phyloP scores from a whole-genome alignment of 2,797 vertebrate genomes.

The Geotrypetes seraphini region DNA sequence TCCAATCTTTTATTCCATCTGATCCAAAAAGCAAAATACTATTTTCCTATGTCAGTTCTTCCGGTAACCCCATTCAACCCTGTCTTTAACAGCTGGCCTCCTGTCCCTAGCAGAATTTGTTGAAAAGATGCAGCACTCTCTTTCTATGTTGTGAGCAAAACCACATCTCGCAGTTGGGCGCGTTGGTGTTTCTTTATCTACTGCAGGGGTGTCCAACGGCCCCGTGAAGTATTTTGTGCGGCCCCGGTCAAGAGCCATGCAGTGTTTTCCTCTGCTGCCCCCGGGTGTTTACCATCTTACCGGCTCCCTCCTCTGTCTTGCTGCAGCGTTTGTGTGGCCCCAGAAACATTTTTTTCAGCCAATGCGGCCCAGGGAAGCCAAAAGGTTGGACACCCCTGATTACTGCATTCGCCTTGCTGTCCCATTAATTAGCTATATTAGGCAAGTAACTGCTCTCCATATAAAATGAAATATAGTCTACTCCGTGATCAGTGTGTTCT shows the following conservation, averaged over 20 bases:
- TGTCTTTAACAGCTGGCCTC: constrained; percentile 45
- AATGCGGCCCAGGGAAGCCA: too few species aligned
- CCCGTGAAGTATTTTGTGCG: too few species aligned
- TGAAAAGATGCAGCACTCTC: constrained; percentile 46
- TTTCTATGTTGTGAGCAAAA: constrained; percentile 48
- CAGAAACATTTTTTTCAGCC: too few species aligned
- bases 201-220: too few species aligned
- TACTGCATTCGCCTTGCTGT: constrained; percentile 1
- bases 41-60: constrained; percentile 16
- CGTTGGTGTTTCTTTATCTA: constrained; percentile 28
- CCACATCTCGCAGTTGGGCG: constrained; percentile 22
- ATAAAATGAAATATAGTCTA: constrained; percentile 15
- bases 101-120: constrained; percentile 53
- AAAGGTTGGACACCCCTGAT: too few species aligned
- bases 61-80: constrained; percentile 34
- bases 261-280: too few species aligned
- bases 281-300: too few species aligned
- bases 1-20: constrained; percentile 26
- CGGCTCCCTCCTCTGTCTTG: too few species aligned
- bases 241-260: too few species aligned
- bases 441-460: neutral
- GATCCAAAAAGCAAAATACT: constrained; percentile 38
- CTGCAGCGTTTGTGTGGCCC: too few species aligned
- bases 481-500: too few species aligned
- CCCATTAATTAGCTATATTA: constrained; percentile 14